These are phyloP conservation scores for Paedocypris micromegethes DNA, from an alignment of 2,797 vertebrate genomes.

Conservation along the genomic window DNA sequence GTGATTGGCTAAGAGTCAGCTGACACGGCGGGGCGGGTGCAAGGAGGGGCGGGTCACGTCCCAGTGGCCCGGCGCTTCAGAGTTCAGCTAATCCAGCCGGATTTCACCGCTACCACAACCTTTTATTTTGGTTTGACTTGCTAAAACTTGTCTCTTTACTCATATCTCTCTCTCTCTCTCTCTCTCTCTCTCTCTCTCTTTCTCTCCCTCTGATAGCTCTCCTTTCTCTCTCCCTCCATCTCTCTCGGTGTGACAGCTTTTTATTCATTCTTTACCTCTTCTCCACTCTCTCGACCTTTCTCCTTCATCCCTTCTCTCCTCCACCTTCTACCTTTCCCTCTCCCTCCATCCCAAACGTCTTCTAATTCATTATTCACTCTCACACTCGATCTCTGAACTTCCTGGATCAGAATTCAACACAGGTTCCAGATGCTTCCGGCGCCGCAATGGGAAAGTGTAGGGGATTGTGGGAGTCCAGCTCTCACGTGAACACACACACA, in stretches of 20 bases:
- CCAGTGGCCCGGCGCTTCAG: neutral
- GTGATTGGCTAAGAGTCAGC: neutral
- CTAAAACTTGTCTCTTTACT: neutral
- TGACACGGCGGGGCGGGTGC: neutral
- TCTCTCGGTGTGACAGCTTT: neutral
- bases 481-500: too few relatives aligned
- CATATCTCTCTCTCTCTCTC: neutral
- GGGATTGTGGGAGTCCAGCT: too few relatives aligned
- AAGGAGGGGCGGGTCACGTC: neutral
- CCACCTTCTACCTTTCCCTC: neutral
- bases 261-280: neutral
- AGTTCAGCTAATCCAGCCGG: neutral
- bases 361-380: constrained; percentile 70
- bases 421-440: constrained; percentile 55
- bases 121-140: too few relatives aligned
- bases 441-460: too few relatives aligned
- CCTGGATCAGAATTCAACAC: constrained; percentile 60
- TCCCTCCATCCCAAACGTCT: constrained; percentile 48
- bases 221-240: neutral
- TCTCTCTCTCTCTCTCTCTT: neutral
- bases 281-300: neutral
- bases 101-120: neutral
- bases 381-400: constrained; percentile 61
- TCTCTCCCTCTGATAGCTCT: too few relatives aligned
- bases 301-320: neutral